Evolutionary conservation across 2,797 vertebrate genomes (phyloP).

Genomic region (Hipposideros larvatus): DNA sequence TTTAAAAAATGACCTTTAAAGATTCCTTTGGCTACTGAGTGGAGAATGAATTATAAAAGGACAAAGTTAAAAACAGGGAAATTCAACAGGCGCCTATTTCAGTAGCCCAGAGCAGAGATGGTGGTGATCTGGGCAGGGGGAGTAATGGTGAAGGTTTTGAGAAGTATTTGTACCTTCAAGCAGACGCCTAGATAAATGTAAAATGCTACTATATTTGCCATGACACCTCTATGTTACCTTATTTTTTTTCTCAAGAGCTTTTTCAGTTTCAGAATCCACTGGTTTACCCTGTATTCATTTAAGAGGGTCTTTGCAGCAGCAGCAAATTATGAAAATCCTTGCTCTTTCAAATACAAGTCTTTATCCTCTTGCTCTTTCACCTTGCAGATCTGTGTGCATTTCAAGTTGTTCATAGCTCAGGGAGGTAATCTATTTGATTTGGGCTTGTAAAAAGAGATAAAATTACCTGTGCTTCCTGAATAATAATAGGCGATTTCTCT

Average conservation of each 20-base stretch:
- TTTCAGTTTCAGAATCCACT: constrained; percentile 60
- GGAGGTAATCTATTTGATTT: constrained; percentile 78
- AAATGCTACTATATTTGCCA: neutral
- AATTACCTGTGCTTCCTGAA: constrained; percentile 78
- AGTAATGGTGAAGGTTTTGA: neutral
- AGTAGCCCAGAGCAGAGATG: neutral
- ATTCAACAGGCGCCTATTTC: neutral
- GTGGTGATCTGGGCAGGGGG: neutral
- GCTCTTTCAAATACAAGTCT: constrained; percentile 66
- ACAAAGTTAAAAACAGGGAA: neutral
- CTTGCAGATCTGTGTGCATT: constrained; percentile 66
- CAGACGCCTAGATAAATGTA: neutral
- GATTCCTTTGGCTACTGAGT: neutral
- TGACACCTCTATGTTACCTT: neutral
- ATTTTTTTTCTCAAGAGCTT: neutral
- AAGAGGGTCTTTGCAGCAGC: constrained; percentile 27
- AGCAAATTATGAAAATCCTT: constrained; percentile 53
- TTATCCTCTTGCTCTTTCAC: constrained; percentile 65
- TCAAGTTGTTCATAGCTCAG: constrained; percentile 57
- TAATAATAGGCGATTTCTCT: constrained; percentile 75
- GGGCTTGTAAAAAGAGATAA: constrained; percentile 65
- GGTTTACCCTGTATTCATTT: constrained; percentile 39
- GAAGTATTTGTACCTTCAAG: neutral
- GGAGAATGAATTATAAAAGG: neutral
- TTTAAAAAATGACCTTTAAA: neutral